These are phyloP conservation scores for Haplotaxodon microlepis DNA, from an alignment of 2,113 vertebrate species.

Conservation along the genomic window DNA sequence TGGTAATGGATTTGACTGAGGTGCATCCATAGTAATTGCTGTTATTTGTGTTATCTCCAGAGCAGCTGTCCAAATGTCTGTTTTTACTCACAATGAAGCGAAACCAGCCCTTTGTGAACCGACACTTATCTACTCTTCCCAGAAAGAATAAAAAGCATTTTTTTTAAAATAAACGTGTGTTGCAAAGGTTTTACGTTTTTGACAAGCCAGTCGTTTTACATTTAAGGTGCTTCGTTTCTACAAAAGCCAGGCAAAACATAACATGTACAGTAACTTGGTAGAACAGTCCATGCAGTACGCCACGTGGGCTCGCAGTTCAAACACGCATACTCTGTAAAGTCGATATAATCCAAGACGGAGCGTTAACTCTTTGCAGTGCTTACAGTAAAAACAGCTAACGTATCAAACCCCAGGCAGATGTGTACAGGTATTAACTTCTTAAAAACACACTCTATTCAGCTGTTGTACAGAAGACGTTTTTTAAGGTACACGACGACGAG, in stretches of 20 bases:
- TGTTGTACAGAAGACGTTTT: constrained; percentile 67
- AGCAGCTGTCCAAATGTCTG: constrained; percentile 65
- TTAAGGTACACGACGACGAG: constrained; percentile 31
- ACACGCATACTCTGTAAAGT: constrained; percentile 56
- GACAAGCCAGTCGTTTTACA: constrained; percentile 66
- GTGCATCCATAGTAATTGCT: constrained; percentile 58
- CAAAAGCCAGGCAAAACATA: constrained; percentile 50
- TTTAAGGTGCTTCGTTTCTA: constrained; percentile 71
- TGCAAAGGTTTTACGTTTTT: constrained; percentile 57
- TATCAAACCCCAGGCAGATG: constrained; percentile 48
- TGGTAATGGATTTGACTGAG: constrained; percentile 56
- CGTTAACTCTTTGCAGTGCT: constrained; percentile 51
- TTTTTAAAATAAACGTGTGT: constrained; percentile 52
- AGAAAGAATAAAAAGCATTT: constrained; percentile 62
- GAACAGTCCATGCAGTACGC: constrained; percentile 25
- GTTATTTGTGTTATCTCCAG: constrained; percentile 60
- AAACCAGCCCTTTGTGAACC: constrained; percentile 73
- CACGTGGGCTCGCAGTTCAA: constrained; percentile 30
- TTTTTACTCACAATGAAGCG: constrained; percentile 63
- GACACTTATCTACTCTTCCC: constrained; percentile 63
- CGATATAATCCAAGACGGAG: constrained; percentile 42
- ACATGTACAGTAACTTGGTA: constrained; percentile 61
- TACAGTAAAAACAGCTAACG: constrained; percentile 50
- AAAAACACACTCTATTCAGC: constrained; percentile 48
- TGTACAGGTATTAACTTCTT: constrained; percentile 62